phyloP scores from a whole-genome alignment of 2,797 vertebrate species.

The Crenichthys baileyi region DNA sequence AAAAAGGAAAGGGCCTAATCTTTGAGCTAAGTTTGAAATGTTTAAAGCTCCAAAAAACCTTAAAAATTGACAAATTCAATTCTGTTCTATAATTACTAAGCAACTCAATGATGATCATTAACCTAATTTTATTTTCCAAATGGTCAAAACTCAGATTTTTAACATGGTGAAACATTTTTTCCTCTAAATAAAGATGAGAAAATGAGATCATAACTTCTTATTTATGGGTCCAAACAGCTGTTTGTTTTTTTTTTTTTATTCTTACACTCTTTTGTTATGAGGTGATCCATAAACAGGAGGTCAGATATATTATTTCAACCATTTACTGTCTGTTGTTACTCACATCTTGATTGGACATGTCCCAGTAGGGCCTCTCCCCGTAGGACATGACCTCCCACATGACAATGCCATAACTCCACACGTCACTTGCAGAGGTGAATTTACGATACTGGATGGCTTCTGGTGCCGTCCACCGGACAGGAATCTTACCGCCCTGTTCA shows the following conservation, averaged over 20 bases:
- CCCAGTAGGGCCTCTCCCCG: constrained; percentile 97
- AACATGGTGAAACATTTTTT: background rate
- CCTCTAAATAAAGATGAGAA: background rate
- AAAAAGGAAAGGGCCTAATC: background rate
- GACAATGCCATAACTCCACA: constrained; percentile 98
- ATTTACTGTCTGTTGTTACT: constrained; percentile 68
- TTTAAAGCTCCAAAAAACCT: background rate
- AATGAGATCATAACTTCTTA: background rate
- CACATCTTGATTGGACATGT: constrained; percentile 99
- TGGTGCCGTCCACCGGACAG: constrained; percentile 97
- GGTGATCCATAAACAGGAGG: background rate
- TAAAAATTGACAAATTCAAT: background rate
- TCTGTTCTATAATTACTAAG: background rate
- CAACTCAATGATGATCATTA: too few relatives aligned
- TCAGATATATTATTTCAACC: background rate
- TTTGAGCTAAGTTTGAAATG: background rate
- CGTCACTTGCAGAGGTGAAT: constrained; percentile 97
- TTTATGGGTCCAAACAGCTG: background rate
- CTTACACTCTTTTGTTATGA: background rate
- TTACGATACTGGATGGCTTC: constrained; percentile 99
- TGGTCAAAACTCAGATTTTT: background rate
- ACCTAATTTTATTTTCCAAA: background rate
- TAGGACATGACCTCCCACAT: constrained; percentile 99
- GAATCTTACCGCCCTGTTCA: constrained; percentile 94
- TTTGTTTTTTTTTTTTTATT: background rate